Conservation (phyloP, 1,140 invertebrate species). For the Coptotermes formosanus region DNA sequence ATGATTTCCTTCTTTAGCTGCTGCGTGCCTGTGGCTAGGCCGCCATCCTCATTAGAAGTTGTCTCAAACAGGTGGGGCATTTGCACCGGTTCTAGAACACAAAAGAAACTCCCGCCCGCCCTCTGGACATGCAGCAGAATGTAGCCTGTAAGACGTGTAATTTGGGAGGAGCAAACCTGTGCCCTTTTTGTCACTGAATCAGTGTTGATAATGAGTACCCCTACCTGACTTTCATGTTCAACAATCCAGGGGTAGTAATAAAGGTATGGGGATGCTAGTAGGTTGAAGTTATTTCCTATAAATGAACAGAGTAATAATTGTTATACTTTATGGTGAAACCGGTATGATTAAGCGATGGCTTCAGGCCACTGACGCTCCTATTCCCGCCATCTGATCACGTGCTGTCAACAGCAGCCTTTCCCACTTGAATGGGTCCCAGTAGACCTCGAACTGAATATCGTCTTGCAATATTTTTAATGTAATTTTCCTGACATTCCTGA, state of each 20-base stretch:
- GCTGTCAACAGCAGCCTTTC: too few relatives aligned
- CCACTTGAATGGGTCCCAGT: too few relatives aligned
- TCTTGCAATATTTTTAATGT: too few relatives aligned
- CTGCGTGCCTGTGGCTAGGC: background rate
- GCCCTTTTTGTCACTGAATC: constrained; percentile 15
- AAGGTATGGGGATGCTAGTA: background rate
- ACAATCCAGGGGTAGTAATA: background rate
- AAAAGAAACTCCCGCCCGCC: background rate
- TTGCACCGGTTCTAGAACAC: background rate
- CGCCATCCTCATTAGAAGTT: background rate
- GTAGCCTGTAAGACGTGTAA: background rate
- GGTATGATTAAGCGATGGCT: too few relatives aligned
- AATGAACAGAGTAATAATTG: too few relatives aligned
- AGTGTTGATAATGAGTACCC: background rate
- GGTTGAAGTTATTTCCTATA: too few relatives aligned
- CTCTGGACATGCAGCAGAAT: too few relatives aligned
- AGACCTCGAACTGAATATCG: too few relatives aligned
- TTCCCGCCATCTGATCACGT: too few relatives aligned
- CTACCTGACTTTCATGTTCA: background rate
- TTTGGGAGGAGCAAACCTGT: background rate
- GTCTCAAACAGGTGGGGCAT: background rate
- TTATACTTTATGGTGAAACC: too few relatives aligned
- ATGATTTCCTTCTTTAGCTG: background rate
- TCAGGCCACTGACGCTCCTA: too few relatives aligned
- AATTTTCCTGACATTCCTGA: too few relatives aligned